Conservation (phyloP, 2,113 vertebrate species). For the Panthera tigris region DNA sequence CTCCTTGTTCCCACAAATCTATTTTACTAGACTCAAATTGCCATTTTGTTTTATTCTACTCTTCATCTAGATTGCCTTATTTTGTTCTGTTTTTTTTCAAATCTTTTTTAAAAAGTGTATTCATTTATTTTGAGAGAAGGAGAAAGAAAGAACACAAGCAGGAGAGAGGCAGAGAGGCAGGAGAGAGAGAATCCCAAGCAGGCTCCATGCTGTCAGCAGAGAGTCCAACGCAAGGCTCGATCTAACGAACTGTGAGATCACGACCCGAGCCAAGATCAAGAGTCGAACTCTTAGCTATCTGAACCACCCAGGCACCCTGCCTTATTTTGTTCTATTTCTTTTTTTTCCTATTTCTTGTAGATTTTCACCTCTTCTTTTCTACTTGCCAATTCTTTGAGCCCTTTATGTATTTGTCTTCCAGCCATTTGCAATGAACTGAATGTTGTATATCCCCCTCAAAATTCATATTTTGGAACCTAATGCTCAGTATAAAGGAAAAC, state of each 20-base stretch:
- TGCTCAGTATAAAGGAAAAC: background rate
- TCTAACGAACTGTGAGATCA: too few species aligned
- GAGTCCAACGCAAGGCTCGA: too few species aligned
- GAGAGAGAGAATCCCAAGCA: too few species aligned
- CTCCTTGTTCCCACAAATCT: background rate
- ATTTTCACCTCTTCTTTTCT: background rate
- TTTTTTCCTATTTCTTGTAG: background rate
- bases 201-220: too few species aligned
- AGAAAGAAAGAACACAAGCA: too few species aligned
- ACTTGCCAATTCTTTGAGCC: background rate
- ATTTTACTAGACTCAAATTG: background rate
- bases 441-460: fast-evolving
- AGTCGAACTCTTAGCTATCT: too few species aligned
- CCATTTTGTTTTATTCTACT: background rate
- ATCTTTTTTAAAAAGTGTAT: too few species aligned
- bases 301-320: too few species aligned
- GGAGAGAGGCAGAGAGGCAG: too few species aligned
- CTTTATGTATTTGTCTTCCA: background rate
- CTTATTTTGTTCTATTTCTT: background rate
- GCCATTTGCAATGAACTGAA: background rate
- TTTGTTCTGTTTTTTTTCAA: background rate
- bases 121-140: too few species aligned
- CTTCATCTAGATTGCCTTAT: background rate
- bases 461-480: background rate
- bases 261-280: too few species aligned